Evolutionary conservation across 1,140 invertebrate species (phyloP).

Genomic region (Neoseiulus cucumeris): DNA sequence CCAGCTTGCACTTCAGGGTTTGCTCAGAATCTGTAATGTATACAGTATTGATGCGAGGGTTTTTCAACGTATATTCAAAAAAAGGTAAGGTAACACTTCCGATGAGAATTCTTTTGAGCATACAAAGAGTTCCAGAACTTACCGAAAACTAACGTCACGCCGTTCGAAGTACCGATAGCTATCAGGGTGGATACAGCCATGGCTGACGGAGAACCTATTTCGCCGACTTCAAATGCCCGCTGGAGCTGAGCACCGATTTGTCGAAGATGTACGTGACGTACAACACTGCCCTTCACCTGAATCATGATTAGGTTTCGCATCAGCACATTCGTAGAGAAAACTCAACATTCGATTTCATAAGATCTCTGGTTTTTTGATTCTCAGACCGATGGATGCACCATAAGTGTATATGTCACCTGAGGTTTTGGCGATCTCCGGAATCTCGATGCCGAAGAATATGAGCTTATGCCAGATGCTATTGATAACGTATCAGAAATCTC

Average conservation of each 20-base stretch:
- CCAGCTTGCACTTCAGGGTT: conserved; percentile 51
- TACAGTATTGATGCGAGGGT: conserved; percentile 20
- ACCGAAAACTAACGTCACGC: conserved; percentile 72
- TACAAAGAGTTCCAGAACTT: conserved; percentile 42
- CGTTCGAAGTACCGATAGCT: conserved; percentile 77
- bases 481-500: conserved; percentile 5
- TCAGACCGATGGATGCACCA: too few relatives aligned
- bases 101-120: too few relatives aligned
- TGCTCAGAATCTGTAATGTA: conserved; percentile 27
- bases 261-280: conserved; percentile 57
- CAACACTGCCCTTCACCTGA: conserved; percentile 40
- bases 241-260: conserved; percentile 64
- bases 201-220: conserved; percentile 65
- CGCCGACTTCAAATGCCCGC: conserved; percentile 58
- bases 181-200: conserved; percentile 52
- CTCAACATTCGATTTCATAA: too few relatives aligned
- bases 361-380: too few relatives aligned
- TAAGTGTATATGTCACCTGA: too few relatives aligned
- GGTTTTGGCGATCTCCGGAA: background rate
- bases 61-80: conserved; percentile 12
- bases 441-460: background rate
- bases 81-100: too few relatives aligned
- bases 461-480: background rate
- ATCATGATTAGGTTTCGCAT: conserved; percentile 15
- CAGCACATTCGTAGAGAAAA: too few relatives aligned